Evolutionary conservation across 2,797 vertebrate genomes (phyloP).

Genomic region (Delichon dasypus): DNA sequence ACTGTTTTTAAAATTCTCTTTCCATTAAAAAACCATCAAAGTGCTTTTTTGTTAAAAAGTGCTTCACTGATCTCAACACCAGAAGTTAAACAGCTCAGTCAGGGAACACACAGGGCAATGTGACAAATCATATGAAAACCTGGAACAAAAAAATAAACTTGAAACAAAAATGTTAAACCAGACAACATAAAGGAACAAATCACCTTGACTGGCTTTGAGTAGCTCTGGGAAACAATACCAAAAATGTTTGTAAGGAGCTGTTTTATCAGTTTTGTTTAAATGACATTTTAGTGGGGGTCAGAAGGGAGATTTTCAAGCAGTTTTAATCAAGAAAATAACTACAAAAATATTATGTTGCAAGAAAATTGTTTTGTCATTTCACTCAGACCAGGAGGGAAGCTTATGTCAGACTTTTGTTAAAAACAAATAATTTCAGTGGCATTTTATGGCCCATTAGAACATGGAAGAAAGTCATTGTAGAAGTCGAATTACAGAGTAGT

Average conservation of each 20-base stretch:
- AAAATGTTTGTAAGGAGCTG: not conserved
- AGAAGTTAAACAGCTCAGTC: not conserved
- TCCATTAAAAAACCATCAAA: constrained; percentile 45
- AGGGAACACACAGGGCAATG: not conserved
- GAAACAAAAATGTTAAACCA: constrained; percentile 39
- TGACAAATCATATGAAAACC: not conserved
- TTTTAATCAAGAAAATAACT: not conserved
- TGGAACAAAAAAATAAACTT: not conserved
- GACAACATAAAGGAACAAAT: constrained; percentile 8
- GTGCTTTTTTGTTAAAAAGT: not conserved
- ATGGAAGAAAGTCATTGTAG: not conserved
- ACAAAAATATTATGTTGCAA: not conserved
- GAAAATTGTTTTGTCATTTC: not conserved
- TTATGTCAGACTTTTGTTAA: not conserved
- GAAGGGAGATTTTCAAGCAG: not conserved
- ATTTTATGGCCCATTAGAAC: not conserved
- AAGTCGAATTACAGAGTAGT: not conserved
- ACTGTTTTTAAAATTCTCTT: not conserved
- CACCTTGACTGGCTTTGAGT: not conserved
- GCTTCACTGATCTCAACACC: not conserved
- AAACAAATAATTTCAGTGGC: not conserved
- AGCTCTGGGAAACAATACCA: not conserved
- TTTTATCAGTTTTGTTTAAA: not conserved
- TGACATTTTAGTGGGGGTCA: not conserved
- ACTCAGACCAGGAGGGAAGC: not conserved